Evolutionary conservation across 2,113 vertebrate genomes (phyloP), one percentile per base, ranked within the genome.

Genomic region (Saiga tatarica): DNA sequence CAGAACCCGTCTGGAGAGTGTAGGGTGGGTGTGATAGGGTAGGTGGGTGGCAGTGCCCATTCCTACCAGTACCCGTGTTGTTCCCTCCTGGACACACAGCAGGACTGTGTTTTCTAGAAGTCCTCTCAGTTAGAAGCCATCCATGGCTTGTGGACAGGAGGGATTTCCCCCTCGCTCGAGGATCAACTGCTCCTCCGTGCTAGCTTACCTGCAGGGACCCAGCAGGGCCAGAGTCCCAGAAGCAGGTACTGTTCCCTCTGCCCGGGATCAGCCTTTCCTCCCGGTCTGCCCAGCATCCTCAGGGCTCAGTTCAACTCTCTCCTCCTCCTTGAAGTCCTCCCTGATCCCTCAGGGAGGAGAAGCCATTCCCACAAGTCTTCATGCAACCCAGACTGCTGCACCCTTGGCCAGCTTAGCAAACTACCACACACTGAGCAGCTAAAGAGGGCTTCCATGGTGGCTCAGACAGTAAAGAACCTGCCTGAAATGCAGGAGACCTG

Each of bases 241-340:
- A 60, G 0, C 86, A 25, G 1, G 12, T 4, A 21, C 25, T 9
- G 5, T 26, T 57, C 55, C 47, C 21, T 21, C 87, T 42, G 47
- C 39, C 36, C 9, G 2, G 39, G 28, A 39, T 57, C 71, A 14
- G 1, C 21, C 76, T 76, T 55, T 30, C 19, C 53, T 79, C 47
- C 28, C 36, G 6, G 26, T 79, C 79, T 21, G 67, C 79, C 8
- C 87, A 67, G 39, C 39, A 26, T 86, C 74, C 47, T 52, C 47
- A 39, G 60, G 45, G 50, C n/a, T 76, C 60, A 60, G 45, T 21
- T 36, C 16, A 10, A 30, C 16, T 3, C 12, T 79, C 74, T 47
- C 16, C n/a, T 60, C 87, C 52, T 87, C 71, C 50, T 45, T 42
- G 59, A 91, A 91, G 92, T 17, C n/a, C 17, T 60, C 88, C 60